phyloP scores from a whole-genome alignment of 2,113 vertebrate species.

The Lagenorhynchus albirostris region DNA sequence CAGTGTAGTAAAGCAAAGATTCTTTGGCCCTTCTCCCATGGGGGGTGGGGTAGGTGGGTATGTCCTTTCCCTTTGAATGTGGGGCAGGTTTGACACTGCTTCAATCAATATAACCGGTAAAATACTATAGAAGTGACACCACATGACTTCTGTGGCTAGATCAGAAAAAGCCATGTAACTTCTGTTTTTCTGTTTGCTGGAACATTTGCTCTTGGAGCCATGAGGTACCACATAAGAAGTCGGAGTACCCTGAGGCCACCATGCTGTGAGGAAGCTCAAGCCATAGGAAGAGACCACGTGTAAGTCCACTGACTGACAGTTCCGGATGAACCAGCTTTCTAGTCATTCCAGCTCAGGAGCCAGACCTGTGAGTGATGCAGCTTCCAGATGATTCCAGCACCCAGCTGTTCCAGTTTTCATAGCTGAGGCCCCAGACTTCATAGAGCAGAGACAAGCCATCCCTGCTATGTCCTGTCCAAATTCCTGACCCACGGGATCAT shows the following conservation, averaged over 20 bases:
- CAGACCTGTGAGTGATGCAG: background rate
- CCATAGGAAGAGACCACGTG: background rate
- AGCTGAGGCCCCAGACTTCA: background rate
- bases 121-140: background rate
- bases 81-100: background rate
- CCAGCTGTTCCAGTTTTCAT: background rate
- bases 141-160: background rate
- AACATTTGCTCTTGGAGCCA: background rate
- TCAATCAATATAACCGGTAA: background rate
- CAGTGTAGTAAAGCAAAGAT: background rate
- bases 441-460: background rate
- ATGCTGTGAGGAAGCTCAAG: background rate
- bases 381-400: background rate
- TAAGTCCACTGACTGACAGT: background rate
- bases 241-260: background rate
- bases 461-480: background rate
- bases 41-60: background rate
- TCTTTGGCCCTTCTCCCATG: background rate
- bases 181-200: background rate
- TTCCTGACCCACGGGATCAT: background rate
- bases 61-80: background rate
- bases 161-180: background rate
- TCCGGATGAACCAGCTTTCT: background rate
- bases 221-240: background rate
- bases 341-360: background rate